These are phyloP conservation scores for Lipophrys pholis DNA, from an alignment of 2,113 vertebrate genomes.

Conservation along the genomic window DNA sequence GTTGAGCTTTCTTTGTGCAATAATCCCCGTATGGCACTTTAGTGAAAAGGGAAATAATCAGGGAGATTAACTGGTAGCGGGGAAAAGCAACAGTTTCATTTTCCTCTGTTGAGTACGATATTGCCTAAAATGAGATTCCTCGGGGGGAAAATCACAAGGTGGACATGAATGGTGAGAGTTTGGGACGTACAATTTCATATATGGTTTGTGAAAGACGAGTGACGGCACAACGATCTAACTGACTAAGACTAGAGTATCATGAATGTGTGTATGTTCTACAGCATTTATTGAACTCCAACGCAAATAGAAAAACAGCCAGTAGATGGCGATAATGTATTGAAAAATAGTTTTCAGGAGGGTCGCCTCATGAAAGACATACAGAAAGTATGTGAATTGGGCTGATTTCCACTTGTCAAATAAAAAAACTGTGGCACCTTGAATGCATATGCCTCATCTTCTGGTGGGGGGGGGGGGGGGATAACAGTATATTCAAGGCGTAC, in stretches of 20 bases:
- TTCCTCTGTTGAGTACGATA: too few species aligned
- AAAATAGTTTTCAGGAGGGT: not conserved
- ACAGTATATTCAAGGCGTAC: slow-evolving; percentile 43
- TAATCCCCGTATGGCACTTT: not conserved
- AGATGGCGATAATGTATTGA: slow-evolving; percentile 69
- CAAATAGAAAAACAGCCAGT: slow-evolving; percentile 47
- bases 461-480: slow-evolving; percentile 1
- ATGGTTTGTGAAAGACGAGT: not conserved
- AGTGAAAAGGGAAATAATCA: not conserved
- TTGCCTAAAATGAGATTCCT: not conserved
- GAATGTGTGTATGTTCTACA: not conserved
- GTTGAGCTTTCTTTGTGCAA: not conserved
- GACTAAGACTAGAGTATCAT: not conserved
- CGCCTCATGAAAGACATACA: slow-evolving; percentile 4
- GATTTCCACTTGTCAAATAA: slow-evolving; percentile 38
- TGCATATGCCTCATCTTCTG: slow-evolving; percentile 34
- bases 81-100: not conserved
- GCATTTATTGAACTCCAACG: not conserved
- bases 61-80: not conserved
- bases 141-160: not conserved
- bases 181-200: not conserved
- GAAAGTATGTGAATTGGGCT: slow-evolving; percentile 21
- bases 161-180: not conserved
- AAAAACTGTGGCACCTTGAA: slow-evolving; percentile 45
- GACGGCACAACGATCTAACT: not conserved